Percentiles rank a stretch among this genome's conserved stretches.
Evolutionary conservation across 2,113 vertebrate species (phyloP).

Genomic region (Rhinolophus ferrumequinum): DNA sequence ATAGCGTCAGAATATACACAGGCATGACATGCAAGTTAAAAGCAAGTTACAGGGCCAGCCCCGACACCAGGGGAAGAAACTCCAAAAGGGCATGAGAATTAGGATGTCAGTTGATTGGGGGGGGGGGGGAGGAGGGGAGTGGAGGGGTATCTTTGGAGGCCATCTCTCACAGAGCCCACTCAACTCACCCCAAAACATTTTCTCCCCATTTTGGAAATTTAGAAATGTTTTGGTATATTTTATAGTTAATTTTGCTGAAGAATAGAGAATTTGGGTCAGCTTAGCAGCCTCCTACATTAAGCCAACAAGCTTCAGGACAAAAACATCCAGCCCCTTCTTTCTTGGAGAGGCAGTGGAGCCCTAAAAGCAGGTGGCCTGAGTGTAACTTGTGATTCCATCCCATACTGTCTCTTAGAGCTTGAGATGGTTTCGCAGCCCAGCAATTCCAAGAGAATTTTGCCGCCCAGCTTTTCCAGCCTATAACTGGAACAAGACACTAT

Average conservation of each 20-base stretch:
- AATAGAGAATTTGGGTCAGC: neutral
- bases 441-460: neutral
- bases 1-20: neutral
- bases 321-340: neutral
- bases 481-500: neutral
- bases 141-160: neutral
- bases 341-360: neutral
- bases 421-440: neutral
- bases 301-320: neutral
- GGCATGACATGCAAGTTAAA: neutral
- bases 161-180: neutral
- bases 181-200: neutral
- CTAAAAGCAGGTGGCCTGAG: neutral
- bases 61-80: neutral
- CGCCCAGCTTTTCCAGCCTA: neutral
- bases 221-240: neutral
- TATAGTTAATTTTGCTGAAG: neutral
- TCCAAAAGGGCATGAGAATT: neutral
- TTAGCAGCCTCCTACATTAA: neutral
- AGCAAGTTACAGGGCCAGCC: neutral
- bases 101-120: neutral
- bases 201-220: neutral
- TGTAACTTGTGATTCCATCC: neutral
- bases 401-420: neutral
- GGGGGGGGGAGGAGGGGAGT: neutral